Evolutionary conservation across 30 jellyfish, hydroid and myxozoan genomes (phyloP).

Genomic region (Hydra vulgaris): DNA sequence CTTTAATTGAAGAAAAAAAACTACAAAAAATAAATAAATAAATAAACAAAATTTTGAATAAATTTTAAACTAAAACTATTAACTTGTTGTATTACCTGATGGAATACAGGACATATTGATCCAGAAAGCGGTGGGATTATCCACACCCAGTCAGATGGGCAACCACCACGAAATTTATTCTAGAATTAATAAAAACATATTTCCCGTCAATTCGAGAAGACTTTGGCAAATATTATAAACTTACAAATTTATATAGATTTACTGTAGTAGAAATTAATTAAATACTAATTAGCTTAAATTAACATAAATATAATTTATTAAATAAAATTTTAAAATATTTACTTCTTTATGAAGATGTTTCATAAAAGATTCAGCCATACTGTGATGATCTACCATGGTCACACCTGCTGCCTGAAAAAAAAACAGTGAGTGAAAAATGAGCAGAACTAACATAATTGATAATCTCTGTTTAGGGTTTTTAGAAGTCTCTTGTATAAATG

Average conservation of each 20-base stretch:
- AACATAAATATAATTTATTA: too few species aligned
- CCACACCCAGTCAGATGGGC: conserved; percentile 99
- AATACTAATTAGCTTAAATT: too few species aligned
- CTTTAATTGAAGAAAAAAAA: too few species aligned
- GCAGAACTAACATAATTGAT: background rate
- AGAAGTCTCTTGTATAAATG: background rate
- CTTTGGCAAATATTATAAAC: background rate
- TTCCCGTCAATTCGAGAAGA: too few species aligned
- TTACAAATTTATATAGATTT: background rate
- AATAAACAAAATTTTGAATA: too few species aligned
- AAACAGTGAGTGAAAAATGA: background rate
- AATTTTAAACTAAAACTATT: too few species aligned
- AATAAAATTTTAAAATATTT: too few species aligned
- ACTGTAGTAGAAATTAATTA: too few species aligned
- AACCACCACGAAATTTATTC: conserved; percentile 92
- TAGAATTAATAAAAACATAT: conserved; percentile 1
- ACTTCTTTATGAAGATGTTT: conserved; percentile 91
- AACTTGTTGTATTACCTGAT: conserved; percentile 53
- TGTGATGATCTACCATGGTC: conserved; percentile 87
- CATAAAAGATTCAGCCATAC: conserved; percentile 85
- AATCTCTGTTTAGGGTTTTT: background rate
- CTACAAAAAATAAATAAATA: too few species aligned
- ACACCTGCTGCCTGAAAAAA: conserved; percentile 72
- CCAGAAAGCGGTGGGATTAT: conserved; percentile 95
- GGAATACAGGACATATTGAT: conserved; percentile 74